Percentiles rank a stretch among this genome's conserved stretches.
Evolutionary conservation across 1,140 invertebrate species (phyloP).

Genomic region (Orchestia grillus): DNA sequence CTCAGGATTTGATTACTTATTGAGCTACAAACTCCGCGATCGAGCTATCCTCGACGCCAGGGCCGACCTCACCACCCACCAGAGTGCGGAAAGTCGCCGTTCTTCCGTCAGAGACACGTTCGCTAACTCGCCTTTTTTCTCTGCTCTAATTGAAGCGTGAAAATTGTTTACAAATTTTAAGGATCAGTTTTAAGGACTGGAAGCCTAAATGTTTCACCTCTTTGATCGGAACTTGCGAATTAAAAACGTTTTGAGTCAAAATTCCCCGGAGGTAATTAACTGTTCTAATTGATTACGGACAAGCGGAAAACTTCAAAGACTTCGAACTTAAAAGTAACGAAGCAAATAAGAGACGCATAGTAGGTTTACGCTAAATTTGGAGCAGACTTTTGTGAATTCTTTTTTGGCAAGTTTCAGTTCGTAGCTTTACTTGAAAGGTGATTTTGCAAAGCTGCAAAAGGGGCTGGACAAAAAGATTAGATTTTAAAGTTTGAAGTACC

Average conservation of each 20-base stretch:
- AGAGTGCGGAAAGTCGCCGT: background rate
- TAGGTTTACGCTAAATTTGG: background rate
- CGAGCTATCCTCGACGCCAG: no score
- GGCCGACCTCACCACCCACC: no score
- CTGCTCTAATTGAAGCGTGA: background rate
- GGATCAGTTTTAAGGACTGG: slow-evolving; percentile 7
- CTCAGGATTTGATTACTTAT: no score
- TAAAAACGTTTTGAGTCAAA: background rate
- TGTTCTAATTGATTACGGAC: background rate
- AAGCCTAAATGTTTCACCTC: background rate
- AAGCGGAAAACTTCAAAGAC: background rate
- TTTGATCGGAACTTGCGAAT: background rate
- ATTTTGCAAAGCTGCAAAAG: background rate
- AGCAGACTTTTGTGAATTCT: background rate
- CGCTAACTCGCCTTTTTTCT: background rate
- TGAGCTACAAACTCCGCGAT: no score
- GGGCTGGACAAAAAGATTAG: no score
- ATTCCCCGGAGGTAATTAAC: background rate
- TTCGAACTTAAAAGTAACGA: background rate
- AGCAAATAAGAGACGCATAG: background rate
- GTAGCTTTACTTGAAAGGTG: background rate
- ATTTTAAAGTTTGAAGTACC: no score
- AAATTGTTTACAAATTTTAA: background rate
- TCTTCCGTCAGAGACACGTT: background rate
- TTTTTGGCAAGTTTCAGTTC: background rate